Evolutionary conservation across 2,888 invertebrate genomes (phyloP).

Genomic region (Brenthis daphne): DNA sequence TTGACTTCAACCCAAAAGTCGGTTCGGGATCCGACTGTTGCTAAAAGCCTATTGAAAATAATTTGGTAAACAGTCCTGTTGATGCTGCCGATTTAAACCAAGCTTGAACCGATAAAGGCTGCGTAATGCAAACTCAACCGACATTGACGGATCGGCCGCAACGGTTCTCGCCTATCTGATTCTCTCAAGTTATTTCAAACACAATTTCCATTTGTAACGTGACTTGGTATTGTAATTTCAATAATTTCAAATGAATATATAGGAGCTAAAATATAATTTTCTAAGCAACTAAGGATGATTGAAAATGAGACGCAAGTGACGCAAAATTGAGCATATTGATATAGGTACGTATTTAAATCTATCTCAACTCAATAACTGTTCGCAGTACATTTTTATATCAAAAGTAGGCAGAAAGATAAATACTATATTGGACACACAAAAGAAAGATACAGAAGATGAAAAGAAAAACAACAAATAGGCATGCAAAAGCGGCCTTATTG

Average conservation of each 20-base stretch:
- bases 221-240: constrained; percentile 71
- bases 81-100: constrained; percentile 77
- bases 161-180: constrained; percentile 78
- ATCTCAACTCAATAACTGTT: background rate
- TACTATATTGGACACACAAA: too few relatives aligned
- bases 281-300: background rate
- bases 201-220: constrained; percentile 77
- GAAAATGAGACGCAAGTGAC: too few relatives aligned
- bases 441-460: too few relatives aligned
- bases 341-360: background rate
- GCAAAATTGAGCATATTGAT: background rate
- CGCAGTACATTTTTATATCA: too few relatives aligned
- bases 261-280: constrained; percentile 20
- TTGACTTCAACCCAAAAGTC: constrained; percentile 56
- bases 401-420: background rate
- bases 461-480: too few relatives aligned
- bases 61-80: constrained; percentile 77
- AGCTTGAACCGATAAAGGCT: constrained; percentile 75
- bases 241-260: constrained; percentile 34
- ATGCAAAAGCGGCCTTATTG: too few relatives aligned
- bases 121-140: constrained; percentile 79
- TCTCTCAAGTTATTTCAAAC: constrained; percentile 77
- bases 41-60: constrained; percentile 78
- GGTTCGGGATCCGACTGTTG: constrained; percentile 64
- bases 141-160: constrained; percentile 80